phyloP scores from a whole-genome alignment of 2,888 invertebrate species.

The Tinea pellionella region DNA sequence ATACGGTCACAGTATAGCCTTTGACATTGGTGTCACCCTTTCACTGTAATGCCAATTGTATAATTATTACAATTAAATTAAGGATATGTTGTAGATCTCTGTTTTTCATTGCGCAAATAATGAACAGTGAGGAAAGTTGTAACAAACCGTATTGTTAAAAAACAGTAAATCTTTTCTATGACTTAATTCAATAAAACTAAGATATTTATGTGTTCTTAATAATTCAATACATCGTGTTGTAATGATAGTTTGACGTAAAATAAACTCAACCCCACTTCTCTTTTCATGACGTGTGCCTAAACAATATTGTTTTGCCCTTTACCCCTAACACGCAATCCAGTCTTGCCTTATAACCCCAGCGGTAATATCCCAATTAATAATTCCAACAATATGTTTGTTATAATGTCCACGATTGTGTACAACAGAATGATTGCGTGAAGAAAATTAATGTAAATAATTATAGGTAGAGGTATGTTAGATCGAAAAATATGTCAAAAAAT shows the following conservation, averaged over 20 bases:
- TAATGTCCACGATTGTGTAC: not conserved
- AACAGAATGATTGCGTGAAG: not conserved
- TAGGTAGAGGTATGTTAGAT: not conserved
- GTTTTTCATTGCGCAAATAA: not conserved
- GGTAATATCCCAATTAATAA: slow-evolving; percentile 7
- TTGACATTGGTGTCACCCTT: not conserved
- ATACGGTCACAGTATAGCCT: not conserved
- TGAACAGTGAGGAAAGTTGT: too few species aligned
- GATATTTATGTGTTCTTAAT: too few species aligned
- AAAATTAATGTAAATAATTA: not conserved
- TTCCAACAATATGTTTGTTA: not conserved
- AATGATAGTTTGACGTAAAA: too few species aligned
- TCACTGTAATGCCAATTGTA: not conserved
- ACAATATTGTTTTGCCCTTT: slow-evolving; percentile 6
- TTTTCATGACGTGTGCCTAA: not conserved
- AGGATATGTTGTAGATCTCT: not conserved
- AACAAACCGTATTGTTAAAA: too few species aligned
- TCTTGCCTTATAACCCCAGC: not conserved
- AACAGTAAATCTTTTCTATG: too few species aligned
- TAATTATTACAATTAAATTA: not conserved
- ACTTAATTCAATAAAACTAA: too few species aligned
- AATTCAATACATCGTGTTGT: too few species aligned
- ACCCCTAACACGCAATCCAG: not conserved
- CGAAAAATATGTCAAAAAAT: not conserved
- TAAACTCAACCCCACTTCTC: not conserved